phyloP scores from a whole-genome alignment of 2,797 vertebrate species.

The Oreortyx pictus region DNA sequence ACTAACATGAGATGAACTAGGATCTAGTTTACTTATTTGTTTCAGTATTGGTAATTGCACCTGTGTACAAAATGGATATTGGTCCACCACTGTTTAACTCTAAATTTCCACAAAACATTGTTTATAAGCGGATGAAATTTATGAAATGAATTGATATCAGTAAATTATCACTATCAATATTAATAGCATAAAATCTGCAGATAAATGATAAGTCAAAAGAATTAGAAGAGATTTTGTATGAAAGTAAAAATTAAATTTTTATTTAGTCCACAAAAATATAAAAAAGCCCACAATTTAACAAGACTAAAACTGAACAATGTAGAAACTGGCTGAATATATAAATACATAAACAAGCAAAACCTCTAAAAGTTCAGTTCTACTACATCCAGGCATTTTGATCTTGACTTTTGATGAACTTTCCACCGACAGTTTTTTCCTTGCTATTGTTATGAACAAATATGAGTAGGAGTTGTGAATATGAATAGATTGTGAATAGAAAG shows the following conservation, averaged over 20 bases:
- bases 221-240: background rate
- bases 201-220: background rate
- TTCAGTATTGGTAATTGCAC: background rate
- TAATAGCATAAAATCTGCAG: background rate
- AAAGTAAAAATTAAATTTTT: background rate
- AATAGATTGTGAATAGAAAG: background rate
- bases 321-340: background rate
- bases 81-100: background rate
- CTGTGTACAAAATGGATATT: background rate
- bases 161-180: background rate
- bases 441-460: background rate
- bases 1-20: background rate
- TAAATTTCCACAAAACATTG: background rate
- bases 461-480: background rate
- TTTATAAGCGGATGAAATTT: background rate
- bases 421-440: background rate
- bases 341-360: background rate
- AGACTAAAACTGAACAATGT: background rate
- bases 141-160: background rate
- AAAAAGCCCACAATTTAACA: background rate
- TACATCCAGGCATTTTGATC: background rate
- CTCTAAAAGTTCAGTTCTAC: background rate
- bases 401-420: constrained; percentile 8
- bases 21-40: background rate
- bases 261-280: background rate